Base-by-base conservation (phyloP, 2,113 vertebrate genomes). In the Cheilinus undulatus region DNA sequence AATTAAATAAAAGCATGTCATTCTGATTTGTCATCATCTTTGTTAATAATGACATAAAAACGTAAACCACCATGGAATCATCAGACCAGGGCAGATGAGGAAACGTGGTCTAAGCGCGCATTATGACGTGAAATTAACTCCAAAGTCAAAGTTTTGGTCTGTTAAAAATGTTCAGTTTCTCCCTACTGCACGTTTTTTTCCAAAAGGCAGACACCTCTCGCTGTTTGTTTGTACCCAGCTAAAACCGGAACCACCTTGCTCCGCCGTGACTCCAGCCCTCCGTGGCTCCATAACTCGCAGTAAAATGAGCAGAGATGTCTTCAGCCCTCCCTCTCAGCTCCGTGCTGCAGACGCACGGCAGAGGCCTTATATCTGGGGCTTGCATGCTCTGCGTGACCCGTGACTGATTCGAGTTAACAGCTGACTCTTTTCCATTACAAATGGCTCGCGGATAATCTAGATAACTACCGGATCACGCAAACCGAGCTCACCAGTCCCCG, bases 391-490 rank as follows among this genome's bases (percentile, higher is more conserved):
- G 87, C 87, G 80, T 91, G 92, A 91, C 90, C 91, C 83, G 85
- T 91, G 89, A 89, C 84, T 92, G 90, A 90, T 88, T 82, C 81
- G 76, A 91, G 86, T 88, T 89, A 92, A 91, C 90, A 92, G 89
- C 88, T 88, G 86, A 90, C 84, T 91, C 85, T 86, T 89, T 91
- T 87, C 86, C 86, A 88, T 89, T 86, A 88, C 77, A 85, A 92
- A 91, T 89, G 89, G 84, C 92, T 92, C 62, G 80, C 84, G 91
- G 91, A 90, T 86, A 90, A 91, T 90, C 87, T 89, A 59, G 85
- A 86, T 83, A 89, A 90, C 86, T 77, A 84, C 76, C 46, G 73
- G 73, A 88, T 92, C 92, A 91, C 89, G 90, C 90, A 89, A 90
- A 88, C 85, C 4, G 60, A 76, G 70, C 64, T 60, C 67, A 76